A percentile compares a stretch with the other conserved stretches of the same genome.
Evolutionary conservation across 2,888 invertebrate species (phyloP).

Genomic region (Callinectes sapidus): DNA sequence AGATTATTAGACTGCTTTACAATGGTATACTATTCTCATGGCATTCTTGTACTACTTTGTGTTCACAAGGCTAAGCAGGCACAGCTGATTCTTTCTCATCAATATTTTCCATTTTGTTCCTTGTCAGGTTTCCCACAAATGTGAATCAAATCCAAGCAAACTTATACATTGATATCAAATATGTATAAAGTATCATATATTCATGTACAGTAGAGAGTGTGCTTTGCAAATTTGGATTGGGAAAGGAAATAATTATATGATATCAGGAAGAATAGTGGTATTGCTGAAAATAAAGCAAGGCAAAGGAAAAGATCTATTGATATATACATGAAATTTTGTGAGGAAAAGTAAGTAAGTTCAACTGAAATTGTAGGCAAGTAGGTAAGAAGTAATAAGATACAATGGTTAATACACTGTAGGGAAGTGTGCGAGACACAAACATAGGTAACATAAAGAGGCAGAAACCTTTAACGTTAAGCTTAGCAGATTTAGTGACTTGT

Average conservation of each 20-base stretch:
- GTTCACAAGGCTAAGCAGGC: neutral
- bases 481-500: slow-evolving; percentile 73
- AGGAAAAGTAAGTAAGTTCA: neutral
- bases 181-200: neutral
- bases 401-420: slow-evolving; percentile 16
- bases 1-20: neutral
- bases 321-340: neutral
- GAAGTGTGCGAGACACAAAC: neutral
- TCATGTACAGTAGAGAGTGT: neutral
- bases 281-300: neutral
- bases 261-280: neutral
- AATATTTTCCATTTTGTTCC: neutral
- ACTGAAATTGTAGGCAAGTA: neutral
- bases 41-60: neutral
- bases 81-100: neutral
- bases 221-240: neutral
- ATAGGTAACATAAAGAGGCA: slow-evolving; percentile 21
- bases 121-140: neutral
- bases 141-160: neutral
- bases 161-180: neutral
- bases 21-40: neutral
- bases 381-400: neutral
- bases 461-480: slow-evolving; percentile 74
- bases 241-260: neutral
- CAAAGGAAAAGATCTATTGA: neutral